These are phyloP conservation scores for Pemphigus obesinymphae DNA, from an alignment of 1,140 invertebrate genomes.

Conservation along the genomic window DNA sequence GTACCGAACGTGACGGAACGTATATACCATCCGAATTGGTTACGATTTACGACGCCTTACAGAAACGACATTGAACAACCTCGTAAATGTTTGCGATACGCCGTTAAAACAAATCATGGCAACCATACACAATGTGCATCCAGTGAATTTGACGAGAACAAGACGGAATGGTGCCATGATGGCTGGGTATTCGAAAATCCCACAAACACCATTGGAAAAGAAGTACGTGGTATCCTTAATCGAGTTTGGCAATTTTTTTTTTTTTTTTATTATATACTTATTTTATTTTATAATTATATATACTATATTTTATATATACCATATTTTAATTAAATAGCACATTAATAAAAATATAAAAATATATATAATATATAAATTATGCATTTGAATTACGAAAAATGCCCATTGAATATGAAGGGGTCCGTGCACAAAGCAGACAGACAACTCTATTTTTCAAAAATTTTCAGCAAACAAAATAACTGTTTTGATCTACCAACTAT, in stretches of 20 bases:
- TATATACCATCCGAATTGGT: neutral
- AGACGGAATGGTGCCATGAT: constrained; percentile 27
- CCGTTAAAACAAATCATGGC: constrained; percentile 44
- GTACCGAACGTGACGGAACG: neutral
- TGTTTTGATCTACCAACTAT: too few species aligned
- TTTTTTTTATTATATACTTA: too few species aligned
- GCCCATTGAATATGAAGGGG: too few species aligned
- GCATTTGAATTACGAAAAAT: neutral
- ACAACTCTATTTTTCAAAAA: too few species aligned
- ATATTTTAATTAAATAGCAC: neutral
- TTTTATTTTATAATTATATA: neutral
- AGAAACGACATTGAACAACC: neutral
- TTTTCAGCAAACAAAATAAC: too few species aligned
- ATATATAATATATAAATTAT: neutral
- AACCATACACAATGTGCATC: neutral
- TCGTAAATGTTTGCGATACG: constrained; percentile 41
- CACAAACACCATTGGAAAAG: constrained; percentile 57
- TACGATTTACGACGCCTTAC: constrained; percentile 4
- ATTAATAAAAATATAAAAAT: neutral
- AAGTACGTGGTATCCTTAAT: constrained; percentile 50
- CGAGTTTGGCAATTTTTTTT: too few species aligned
- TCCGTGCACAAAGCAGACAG: too few species aligned
- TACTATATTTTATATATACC: neutral
- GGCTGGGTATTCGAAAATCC: constrained; percentile 54
- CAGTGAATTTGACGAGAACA: neutral